phyloP scores from a whole-genome alignment of 2,113 vertebrate genomes.

The Coptodon rendalli region DNA sequence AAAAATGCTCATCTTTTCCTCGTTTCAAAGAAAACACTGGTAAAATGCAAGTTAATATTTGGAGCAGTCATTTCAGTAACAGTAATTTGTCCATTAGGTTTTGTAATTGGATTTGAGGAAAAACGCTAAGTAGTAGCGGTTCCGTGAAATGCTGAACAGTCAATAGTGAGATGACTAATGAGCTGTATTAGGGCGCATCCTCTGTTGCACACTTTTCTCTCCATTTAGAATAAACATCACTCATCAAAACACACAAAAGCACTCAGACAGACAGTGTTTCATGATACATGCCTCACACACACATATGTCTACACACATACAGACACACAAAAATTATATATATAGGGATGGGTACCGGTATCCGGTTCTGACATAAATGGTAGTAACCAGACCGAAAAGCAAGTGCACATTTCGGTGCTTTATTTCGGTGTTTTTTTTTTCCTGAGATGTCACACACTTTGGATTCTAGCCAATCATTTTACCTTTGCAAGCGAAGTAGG shows the following conservation, averaged over 20 bases:
- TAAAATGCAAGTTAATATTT: neutral
- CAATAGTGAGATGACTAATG: neutral
- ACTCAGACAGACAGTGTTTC: neutral
- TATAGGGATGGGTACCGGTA: too few species aligned
- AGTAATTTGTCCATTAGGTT: neutral
- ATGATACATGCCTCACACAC: neutral
- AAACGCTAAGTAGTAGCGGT: neutral
- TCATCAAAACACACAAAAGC: neutral
- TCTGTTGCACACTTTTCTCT: neutral
- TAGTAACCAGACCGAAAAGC: too few species aligned
- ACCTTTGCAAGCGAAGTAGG: too few species aligned
- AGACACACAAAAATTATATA: neutral
- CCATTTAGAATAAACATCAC: neutral
- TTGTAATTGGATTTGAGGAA: neutral
- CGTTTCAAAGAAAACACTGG: neutral
- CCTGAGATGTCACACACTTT: too few species aligned
- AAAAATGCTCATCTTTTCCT: neutral
- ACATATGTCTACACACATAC: neutral
- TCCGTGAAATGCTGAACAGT: neutral
- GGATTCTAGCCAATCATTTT: too few species aligned
- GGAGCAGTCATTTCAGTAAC: neutral
- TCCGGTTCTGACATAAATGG: too few species aligned
- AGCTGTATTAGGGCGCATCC: neutral
- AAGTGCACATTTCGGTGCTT: too few species aligned
- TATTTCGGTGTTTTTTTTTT: too few species aligned